Conservation (phyloP, 2,888 invertebrate genomes). For the Oxystoma pomonae region DNA sequence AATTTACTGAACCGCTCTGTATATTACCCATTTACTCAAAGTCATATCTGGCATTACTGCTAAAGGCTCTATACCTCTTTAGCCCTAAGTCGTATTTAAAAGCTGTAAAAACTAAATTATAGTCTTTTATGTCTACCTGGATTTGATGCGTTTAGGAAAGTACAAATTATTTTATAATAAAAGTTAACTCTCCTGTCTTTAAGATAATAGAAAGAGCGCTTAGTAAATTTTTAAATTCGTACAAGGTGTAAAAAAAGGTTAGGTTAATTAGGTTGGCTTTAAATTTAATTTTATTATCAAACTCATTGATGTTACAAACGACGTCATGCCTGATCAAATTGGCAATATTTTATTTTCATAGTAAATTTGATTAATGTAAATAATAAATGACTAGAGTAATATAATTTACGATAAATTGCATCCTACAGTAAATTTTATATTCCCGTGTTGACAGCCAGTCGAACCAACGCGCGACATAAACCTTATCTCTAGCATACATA, state of each 20-base stretch:
- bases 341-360: neutral
- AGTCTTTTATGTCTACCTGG: neutral
- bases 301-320: neutral
- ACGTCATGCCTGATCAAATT: neutral
- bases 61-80: too few species aligned
- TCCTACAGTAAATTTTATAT: neutral
- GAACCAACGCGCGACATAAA: neutral
- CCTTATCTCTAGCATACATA: neutral
- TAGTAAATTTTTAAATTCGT: neutral
- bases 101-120: too few species aligned
- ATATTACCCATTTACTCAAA: too few species aligned
- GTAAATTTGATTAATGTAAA: neutral
- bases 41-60: too few species aligned
- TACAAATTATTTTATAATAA: neutral
- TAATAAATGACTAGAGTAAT: neutral
- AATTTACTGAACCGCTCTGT: too few species aligned
- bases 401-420: neutral
- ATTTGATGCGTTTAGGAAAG: neutral
- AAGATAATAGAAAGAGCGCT: neutral
- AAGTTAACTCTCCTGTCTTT: neutral
- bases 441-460: neutral
- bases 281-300: neutral
- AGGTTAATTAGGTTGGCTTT: neutral
- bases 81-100: too few species aligned
- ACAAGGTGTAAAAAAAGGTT: neutral